phyloP scores from a whole-genome alignment of 2,113 vertebrate genomes.

The Coregonus clupeaformis region DNA sequence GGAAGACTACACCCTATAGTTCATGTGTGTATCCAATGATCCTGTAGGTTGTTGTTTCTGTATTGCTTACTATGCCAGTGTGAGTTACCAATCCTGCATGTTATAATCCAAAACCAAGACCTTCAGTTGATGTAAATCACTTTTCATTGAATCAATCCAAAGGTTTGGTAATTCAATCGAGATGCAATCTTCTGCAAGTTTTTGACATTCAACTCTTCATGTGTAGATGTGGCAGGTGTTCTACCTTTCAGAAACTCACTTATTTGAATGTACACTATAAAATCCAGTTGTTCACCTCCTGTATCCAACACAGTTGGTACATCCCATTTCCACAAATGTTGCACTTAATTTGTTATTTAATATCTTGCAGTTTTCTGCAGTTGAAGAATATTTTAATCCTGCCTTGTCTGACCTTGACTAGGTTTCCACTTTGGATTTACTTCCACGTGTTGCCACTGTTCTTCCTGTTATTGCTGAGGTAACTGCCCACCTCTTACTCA shows the following conservation, averaged over 20 bases:
- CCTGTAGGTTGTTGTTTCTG: neutral
- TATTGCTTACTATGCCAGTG: neutral
- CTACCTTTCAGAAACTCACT: neutral
- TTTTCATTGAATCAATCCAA: neutral
- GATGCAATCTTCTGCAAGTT: neutral
- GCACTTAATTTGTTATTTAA: neutral
- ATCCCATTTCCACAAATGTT: neutral
- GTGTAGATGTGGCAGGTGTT: neutral
- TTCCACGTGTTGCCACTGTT: neutral
- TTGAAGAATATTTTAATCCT: neutral
- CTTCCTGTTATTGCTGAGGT: slow-evolving; percentile 5
- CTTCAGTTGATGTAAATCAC: neutral
- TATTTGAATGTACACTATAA: neutral
- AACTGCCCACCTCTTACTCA: neutral
- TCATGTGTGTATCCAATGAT: neutral
- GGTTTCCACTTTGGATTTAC: slow-evolving; percentile 24
- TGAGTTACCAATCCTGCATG: neutral
- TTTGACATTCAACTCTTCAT: neutral
- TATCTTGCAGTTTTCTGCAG: no score
- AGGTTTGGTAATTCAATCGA: neutral
- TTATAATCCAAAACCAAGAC: neutral
- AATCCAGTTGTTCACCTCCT: neutral
- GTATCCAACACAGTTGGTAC: neutral
- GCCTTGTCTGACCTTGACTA: slow-evolving; percentile 19
- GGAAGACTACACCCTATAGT: neutral